These are phyloP conservation scores for Neosalanx taihuensis DNA, from an alignment of 2,797 vertebrate genomes.

Conservation along the genomic window DNA sequence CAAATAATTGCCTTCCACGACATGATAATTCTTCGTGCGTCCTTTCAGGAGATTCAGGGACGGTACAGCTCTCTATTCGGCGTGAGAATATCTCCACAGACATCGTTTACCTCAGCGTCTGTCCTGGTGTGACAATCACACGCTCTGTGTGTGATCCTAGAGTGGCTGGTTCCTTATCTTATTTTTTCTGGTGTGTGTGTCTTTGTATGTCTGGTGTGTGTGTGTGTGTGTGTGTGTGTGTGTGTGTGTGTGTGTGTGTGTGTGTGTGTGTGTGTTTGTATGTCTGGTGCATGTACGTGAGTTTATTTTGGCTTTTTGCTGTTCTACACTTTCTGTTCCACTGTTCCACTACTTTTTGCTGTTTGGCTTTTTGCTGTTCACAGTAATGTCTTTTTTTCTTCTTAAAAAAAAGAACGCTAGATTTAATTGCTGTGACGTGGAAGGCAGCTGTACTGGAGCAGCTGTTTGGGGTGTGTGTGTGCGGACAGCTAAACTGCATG, in stretches of 20 bases:
- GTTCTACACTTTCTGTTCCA: too few relatives aligned
- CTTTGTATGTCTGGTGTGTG: background rate
- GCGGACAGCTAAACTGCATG: background rate
- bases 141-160: too few relatives aligned
- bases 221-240: conserved; percentile 8
- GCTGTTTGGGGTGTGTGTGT: background rate
- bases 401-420: background rate
- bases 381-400: background rate
- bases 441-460: background rate
- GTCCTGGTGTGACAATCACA: too few relatives aligned
- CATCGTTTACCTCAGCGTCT: background rate
- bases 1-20: conserved; percentile 73
- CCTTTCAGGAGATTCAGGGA: background rate
- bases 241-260: background rate
- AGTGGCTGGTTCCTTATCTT: too few relatives aligned
- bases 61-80: background rate
- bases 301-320: too few relatives aligned
- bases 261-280: background rate
- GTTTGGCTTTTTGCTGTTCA: too few relatives aligned
- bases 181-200: conserved; percentile 11
- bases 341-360: too few relatives aligned
- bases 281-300: too few relatives aligned
- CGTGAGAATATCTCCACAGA: background rate
- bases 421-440: background rate
- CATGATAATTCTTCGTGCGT: conserved; percentile 61